A percentile compares a stretch with the other conserved stretches of the same genome.
These are phyloP conservation scores for Pygmarrhopalites habei DNA, from an alignment of 1,140 invertebrate species.

Conservation along the genomic window DNA sequence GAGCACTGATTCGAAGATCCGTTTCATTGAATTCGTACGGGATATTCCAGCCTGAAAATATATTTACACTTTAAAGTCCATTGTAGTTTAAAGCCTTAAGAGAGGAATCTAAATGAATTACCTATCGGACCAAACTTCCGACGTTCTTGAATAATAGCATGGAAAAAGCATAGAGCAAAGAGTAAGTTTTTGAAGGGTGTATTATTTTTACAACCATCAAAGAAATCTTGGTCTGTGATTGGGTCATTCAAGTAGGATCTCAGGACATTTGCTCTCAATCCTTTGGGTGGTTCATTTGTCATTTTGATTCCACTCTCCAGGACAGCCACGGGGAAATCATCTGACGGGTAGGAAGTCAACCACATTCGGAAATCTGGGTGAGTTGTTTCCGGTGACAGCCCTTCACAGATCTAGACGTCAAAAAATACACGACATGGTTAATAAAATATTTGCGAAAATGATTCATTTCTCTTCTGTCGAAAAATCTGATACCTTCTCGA, in stretches of 20 bases:
- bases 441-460: no score
- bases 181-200: conserved; percentile 75
- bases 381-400: conserved; percentile 63
- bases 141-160: conserved; percentile 83
- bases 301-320: conserved; percentile 93
- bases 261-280: conserved; percentile 58
- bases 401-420: conserved; percentile 64
- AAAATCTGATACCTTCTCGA: conserved; percentile 69
- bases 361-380: conserved; percentile 86
- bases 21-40: conserved; percentile 94
- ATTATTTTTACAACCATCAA: conserved; percentile 69
- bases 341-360: conserved; percentile 84
- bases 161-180: conserved; percentile 89
- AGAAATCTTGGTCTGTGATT: conserved; percentile 78
- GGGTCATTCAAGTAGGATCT: conserved; percentile 78
- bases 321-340: conserved; percentile 85
- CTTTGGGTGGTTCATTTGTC: conserved; percentile 88
- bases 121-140: conserved; percentile 84
- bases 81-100: no score
- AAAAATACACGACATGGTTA: no score
- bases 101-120: no score
- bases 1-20: conserved; percentile 67
- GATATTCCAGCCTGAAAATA: conserved; percentile 95
- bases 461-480: no score
- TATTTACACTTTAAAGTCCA: no score